Evolutionary conservation across 2,888 invertebrate species (phyloP), one percentile per base, ranked within the genome.

Genomic region (Lamellibrachia satsuma): DNA sequence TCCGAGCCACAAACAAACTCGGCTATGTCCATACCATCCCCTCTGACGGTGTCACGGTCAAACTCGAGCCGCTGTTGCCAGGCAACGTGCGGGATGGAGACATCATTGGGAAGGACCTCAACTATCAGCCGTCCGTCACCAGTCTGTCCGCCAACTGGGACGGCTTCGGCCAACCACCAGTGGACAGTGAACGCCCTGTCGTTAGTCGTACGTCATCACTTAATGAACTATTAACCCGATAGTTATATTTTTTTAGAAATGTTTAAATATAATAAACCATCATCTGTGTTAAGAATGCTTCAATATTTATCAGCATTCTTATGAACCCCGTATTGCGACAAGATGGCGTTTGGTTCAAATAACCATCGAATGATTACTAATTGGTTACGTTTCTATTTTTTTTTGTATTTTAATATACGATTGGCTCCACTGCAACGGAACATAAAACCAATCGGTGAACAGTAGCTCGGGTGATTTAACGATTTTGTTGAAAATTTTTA

Each of bases 111-210:
- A 94, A 93, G 92, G 95, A 95, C 92, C 93, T 95, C 8, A 93
- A 93, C 60, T 94, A 94, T 39, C 93, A 94, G 91, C 93, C 94
- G 27, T 94, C 94, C 3, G 93, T 92, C n/a, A 93, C 92, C 8
- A 94, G 93, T 57, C 93, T 95, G 7, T 94, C 94, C 11, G 95
- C 95, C 51, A 95, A 95, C 94, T 95, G 95, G 95, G 93, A 94
- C 39, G 95, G 95, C 3, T 95, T 95, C 93, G 95, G 95, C 90
- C 52, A 27, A 39, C 52, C 91, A 4, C 52, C 39, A 39, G 27
- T 6, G 91, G 91, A 91, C 91, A 91, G 52, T 39, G 91, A 39
- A 22, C 52, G 15, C 1, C 51, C 91, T 6, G 9, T 51, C 91
- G 91, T 51, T 39, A 52, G 91, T 52, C 9, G 91, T 91, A 22